Evolutionary conservation across 2,797 vertebrate genomes (phyloP).

Genomic region (Betta splendens): DNA sequence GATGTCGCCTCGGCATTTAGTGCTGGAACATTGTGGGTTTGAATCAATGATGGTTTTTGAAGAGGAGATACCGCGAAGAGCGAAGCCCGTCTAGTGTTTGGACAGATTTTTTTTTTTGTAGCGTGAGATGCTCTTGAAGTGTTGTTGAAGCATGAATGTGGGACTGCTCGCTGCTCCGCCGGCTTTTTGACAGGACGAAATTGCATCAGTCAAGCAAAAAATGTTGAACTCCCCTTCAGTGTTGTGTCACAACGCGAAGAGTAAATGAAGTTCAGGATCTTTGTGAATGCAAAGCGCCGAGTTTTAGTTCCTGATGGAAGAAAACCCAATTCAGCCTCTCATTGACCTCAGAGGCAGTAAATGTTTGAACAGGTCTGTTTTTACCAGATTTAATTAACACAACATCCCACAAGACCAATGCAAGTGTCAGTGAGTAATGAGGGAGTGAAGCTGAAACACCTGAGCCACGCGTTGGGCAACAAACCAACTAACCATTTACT

Average conservation of each 20-base stretch:
- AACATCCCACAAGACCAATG: background rate
- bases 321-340: slow-evolving; percentile 6
- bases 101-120: slow-evolving; percentile 44
- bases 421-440: background rate
- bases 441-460: slow-evolving; percentile 3
- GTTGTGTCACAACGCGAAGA: slow-evolving; percentile 5
- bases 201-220: slow-evolving; percentile 54
- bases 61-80: slow-evolving; percentile 8
- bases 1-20: slow-evolving; percentile 33
- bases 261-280: slow-evolving; percentile 2
- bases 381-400: background rate
- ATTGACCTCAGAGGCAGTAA: background rate
- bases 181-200: slow-evolving; percentile 53
- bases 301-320: background rate
- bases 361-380: slow-evolving; percentile 5
- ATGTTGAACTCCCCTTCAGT: slow-evolving; percentile 20
- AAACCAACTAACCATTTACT: too few species aligned
- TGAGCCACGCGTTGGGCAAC: too few species aligned
- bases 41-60: slow-evolving; percentile 22
- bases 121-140: slow-evolving; percentile 44
- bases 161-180: slow-evolving; percentile 43
- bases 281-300: background rate
- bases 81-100: slow-evolving; percentile 14
- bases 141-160: slow-evolving; percentile 46
- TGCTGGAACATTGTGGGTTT: slow-evolving; percentile 4